Evolutionary conservation across 1,140 invertebrate species (phyloP).

Genomic region (Parasteatoda tepidariorum): DNA sequence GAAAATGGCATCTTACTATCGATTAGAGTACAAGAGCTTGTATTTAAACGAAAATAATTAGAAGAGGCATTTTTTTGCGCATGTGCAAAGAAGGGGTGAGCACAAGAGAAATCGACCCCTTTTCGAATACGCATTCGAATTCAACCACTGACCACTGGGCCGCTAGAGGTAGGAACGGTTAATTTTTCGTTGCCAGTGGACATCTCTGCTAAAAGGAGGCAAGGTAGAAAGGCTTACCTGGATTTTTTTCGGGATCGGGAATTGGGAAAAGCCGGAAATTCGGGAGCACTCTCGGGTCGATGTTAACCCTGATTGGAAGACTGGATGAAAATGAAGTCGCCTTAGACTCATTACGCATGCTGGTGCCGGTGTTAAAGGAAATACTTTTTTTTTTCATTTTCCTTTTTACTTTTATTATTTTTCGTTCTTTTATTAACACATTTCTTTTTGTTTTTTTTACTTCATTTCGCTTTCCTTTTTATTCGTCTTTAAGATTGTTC

Average conservation of each 20-base stretch:
- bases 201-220: conserved; percentile 1
- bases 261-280: conserved; percentile 24
- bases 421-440: conserved; percentile 60
- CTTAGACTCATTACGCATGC: conserved; percentile 56
- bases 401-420: conserved; percentile 56
- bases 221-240: conserved; percentile 41
- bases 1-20: conserved; percentile 22
- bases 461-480: conserved; percentile 27
- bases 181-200: conserved; percentile 25
- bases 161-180: conserved; percentile 10
- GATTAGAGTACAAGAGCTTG: conserved; percentile 44
- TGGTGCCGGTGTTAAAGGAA: conserved; percentile 59
- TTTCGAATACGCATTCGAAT: conserved; percentile 56
- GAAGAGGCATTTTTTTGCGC: conserved; percentile 51
- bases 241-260: conserved; percentile 42
- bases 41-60: conserved; percentile 61
- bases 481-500: conserved; percentile 6
- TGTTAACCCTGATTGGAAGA: conserved; percentile 60
- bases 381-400: conserved; percentile 38
- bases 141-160: conserved; percentile 44
- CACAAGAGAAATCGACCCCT: conserved; percentile 41
- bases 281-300: conserved; percentile 37
- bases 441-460: conserved; percentile 31
- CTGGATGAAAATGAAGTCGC: conserved; percentile 59
- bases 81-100: conserved; percentile 27